Percentiles rank a stretch among this genome's conserved stretches.
phyloP scores from a whole-genome alignment of 2,888 invertebrate species.

The Hemithea aestivaria region DNA sequence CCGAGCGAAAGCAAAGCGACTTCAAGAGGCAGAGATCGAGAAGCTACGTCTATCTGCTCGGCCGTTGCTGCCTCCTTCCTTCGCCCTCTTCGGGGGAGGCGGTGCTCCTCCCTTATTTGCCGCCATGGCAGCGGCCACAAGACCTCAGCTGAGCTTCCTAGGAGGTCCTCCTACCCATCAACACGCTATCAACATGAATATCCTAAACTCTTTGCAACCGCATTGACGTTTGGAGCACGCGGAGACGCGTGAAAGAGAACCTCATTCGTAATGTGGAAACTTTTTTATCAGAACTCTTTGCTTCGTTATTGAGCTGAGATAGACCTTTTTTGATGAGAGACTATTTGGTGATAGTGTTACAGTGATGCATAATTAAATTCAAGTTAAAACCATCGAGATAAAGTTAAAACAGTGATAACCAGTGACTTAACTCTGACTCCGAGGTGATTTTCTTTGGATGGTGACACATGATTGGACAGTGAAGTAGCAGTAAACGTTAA shows the following conservation, averaged over 20 bases:
- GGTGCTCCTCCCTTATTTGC: slow-evolving; percentile 84
- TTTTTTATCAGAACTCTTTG: not conserved
- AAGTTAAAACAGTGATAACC: too few relatives aligned
- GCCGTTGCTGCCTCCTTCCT: slow-evolving; percentile 86
- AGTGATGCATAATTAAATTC: too few relatives aligned
- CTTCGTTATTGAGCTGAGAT: not conserved
- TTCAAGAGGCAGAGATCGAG: slow-evolving; percentile 97
- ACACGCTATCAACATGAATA: slow-evolving; percentile 77
- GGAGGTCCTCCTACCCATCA: slow-evolving; percentile 76
- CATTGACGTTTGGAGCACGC: slow-evolving; percentile 75
- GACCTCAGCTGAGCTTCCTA: slow-evolving; percentile 80
- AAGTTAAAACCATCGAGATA: too few relatives aligned
- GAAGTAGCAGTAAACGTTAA: too few relatives aligned
- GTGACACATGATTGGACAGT: too few relatives aligned
- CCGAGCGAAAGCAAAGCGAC: slow-evolving; percentile 96
- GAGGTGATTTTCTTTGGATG: too few relatives aligned
- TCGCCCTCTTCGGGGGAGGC: slow-evolving; percentile 83
- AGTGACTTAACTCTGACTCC: too few relatives aligned
- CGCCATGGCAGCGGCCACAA: slow-evolving; percentile 81
- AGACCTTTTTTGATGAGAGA: not conserved
- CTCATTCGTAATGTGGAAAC: slow-evolving; percentile 48
- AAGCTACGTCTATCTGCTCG: slow-evolving; percentile 91
- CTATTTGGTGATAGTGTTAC: not conserved
- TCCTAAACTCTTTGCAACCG: slow-evolving; percentile 77
- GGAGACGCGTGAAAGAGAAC: slow-evolving; percentile 50